Base-by-base conservation (phyloP, 2,113 vertebrate genomes). In the Hypomesus transpacificus region DNA sequence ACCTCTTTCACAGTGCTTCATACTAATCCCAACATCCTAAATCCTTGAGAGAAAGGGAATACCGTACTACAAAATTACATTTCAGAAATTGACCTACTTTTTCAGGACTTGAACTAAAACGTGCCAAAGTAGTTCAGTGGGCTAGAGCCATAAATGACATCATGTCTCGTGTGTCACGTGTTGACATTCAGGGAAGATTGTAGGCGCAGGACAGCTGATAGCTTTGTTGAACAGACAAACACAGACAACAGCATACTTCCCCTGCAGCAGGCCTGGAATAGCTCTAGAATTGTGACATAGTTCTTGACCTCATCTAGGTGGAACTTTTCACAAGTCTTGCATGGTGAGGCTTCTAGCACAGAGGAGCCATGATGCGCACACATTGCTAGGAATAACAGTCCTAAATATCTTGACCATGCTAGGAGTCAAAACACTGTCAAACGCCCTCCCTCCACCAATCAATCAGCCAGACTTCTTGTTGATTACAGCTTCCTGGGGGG, bases 21-120 rank as follows among this genome's bases (percentile, higher is more conserved):
- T 26, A 70, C 79, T 89, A 89, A 89, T 86, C 84, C 82, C 80
- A 78, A 78, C 77, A 85, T 79, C 77, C 79, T 79, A 85, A 87
- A 85, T 88, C 80, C 80, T 80, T 82, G 71, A 73, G 63, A 76
- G 53, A 50, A 80, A 80, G 73, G 75, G 66, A 78, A 80, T 80
- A 72, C 69, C 77, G 79, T 58, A 81, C 54, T 50, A 58, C 58
- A 18, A 79, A 80, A 79, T 69, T 77, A 68, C 68, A 79, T 82
- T 60, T 66, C 75, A 78, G 14, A 26, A 66, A 81, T 73, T 85
- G 84, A 83, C 86, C 85, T 80, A 89, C 76, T 69, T 79, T 68
- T 64, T 13, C 46, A 52, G 1, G 39, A 46, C 39, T 46, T 14
- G 2, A 77, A 73, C 67, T 21, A 65, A 34, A 77, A 69, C 24